Evolutionary conservation across 1,140 invertebrate species (phyloP).

Genomic region (Drosophila ercepeae): DNA sequence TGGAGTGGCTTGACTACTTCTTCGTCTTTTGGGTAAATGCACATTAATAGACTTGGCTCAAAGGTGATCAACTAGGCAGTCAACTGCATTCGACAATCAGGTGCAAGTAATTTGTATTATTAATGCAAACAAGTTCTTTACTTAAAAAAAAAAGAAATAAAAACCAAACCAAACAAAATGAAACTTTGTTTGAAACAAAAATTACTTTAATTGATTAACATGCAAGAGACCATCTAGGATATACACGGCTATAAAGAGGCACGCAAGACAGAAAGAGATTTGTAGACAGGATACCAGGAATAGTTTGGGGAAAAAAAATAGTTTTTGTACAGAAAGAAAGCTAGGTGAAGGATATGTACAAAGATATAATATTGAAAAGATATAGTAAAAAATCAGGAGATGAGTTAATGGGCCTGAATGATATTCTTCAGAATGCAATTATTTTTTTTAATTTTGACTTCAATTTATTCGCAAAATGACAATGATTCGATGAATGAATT

Average conservation of each 20-base stretch:
- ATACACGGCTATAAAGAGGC: conserved; percentile 67
- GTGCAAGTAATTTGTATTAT: conserved; percentile 66
- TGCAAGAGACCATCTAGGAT: conserved; percentile 75
- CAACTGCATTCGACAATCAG: conserved; percentile 73
- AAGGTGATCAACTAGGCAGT: conserved; percentile 66
- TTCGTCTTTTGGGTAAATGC: conserved; percentile 21
- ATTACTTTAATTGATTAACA: conserved; percentile 37
- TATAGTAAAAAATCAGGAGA: not conserved
- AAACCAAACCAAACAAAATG: conserved; percentile 5
- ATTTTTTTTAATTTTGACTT: not conserved
- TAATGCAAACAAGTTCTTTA: conserved; percentile 56
- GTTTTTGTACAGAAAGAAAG: conserved; percentile 20
- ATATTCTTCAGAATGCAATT: not conserved
- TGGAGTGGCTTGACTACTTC: conserved; percentile 14
- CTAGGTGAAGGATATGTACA: conserved; percentile 32
- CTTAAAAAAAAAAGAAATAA: too few relatives aligned
- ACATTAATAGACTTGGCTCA: conserved; percentile 39
- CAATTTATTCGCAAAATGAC: conserved; percentile 3
- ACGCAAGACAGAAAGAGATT: conserved; percentile 65
- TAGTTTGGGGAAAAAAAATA: conserved; percentile 2
- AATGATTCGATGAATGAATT: conserved; percentile 9
- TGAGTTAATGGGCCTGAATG: conserved; percentile 11
- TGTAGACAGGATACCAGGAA: conserved; percentile 40
- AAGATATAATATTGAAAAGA: conserved; percentile 3
- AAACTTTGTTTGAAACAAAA: conserved; percentile 15